A percentile compares a stretch with the other conserved stretches of the same genome.
These are phyloP conservation scores for Caradrina clavipalpis DNA, from an alignment of 2,888 invertebrate genomes.

Conservation along the genomic window DNA sequence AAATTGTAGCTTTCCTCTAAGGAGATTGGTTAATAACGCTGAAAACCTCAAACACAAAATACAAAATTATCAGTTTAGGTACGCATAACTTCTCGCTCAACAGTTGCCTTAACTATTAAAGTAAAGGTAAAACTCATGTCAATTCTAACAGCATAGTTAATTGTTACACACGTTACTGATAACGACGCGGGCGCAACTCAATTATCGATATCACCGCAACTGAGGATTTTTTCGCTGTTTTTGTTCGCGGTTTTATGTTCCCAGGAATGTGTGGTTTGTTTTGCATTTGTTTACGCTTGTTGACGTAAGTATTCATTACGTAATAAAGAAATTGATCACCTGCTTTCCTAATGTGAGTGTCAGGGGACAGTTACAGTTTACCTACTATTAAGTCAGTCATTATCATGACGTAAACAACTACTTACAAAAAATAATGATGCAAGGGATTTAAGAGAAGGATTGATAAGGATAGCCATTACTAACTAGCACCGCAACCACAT, in stretches of 20 bases:
- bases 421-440: neutral
- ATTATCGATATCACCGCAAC: slow-evolving; percentile 65
- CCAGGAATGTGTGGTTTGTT: slow-evolving; percentile 36
- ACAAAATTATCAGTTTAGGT: neutral
- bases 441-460: neutral
- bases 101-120: slow-evolving; percentile 18
- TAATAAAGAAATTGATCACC: neutral
- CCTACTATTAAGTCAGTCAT: neutral
- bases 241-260: slow-evolving; percentile 52
- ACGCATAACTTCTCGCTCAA: slow-evolving; percentile 11
- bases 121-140: slow-evolving; percentile 52
- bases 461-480: slow-evolving; percentile 3
- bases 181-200: slow-evolving; percentile 62
- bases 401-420: neutral
- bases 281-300: slow-evolving; percentile 25
- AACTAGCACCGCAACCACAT: neutral
- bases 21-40: neutral
- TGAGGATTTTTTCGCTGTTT: slow-evolving; percentile 55
- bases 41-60: neutral
- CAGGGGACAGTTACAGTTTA: neutral
- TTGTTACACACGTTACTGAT: slow-evolving; percentile 67
- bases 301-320: slow-evolving; percentile 14
- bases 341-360: neutral
- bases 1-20: neutral
- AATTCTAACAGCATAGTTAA: slow-evolving; percentile 62